Conservation (phyloP, 2,797 vertebrate genomes). For the Mus spretus region DNA sequence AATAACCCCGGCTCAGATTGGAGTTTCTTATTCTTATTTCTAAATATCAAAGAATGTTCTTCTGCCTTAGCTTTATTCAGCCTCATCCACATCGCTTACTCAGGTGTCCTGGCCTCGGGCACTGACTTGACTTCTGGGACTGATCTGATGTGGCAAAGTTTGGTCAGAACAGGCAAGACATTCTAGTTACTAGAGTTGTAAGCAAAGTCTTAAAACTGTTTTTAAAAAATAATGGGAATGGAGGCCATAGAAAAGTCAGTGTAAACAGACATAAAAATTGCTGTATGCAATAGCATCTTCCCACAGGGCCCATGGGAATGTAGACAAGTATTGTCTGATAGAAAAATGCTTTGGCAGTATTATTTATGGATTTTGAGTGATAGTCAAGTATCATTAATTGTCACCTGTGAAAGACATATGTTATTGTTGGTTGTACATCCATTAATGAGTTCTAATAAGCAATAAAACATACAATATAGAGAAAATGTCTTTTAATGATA, state of each 20-base stretch:
- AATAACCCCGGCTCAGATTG: neutral
- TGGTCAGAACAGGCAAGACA: neutral
- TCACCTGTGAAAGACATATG: neutral
- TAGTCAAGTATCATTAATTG: neutral
- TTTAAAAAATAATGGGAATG: neutral
- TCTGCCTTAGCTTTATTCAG: neutral
- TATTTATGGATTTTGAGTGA: neutral
- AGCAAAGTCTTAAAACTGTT: neutral
- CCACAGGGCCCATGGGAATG: rapidly evolving
- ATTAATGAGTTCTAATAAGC: neutral
- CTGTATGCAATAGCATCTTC: neutral
- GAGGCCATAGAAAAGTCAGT: neutral
- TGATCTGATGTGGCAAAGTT: neutral
- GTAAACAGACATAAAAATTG: neutral
- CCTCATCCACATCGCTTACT: neutral
- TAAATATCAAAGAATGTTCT: neutral
- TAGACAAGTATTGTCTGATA: neutral
- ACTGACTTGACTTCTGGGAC: neutral
- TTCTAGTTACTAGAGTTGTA: neutral
- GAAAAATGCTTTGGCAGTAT: neutral
- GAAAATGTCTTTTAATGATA: neutral
- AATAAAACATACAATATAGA: neutral
- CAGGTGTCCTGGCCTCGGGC: neutral
- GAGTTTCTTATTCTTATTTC: neutral
- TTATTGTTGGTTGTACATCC: neutral